Base-by-base conservation (phyloP, 2,888 invertebrate genomes). In the Dyspetes luteomarginatus region DNA sequence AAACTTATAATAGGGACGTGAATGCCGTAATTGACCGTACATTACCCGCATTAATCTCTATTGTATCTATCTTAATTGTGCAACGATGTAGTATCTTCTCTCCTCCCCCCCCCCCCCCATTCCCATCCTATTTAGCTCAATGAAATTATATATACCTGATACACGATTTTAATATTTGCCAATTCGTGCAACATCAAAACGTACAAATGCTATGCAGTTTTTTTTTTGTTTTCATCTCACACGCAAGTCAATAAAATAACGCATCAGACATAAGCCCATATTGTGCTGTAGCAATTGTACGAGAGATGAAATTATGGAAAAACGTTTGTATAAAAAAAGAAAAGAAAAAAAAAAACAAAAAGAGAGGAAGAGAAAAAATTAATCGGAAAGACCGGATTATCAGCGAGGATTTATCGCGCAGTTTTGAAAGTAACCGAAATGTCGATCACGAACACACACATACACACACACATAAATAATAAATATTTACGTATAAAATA, bases 171-270 rank as follows among this genome's bases (percentile, higher is more conserved):
- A 80, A 65, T 48, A 60, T 78, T 62, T 62, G 65, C 71, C 67
- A 67, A 71, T 17, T 64, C 77, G 52, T 64, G 41, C 58, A 79
- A 65, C 56, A 82, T 72, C 75, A 79, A n/a, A n/a, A 76, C 75
- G 75, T 82, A 76, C 75, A 76, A 82, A 76, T 52, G 67, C 69
- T 67, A 4, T 72, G 67, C 68, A 19, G 26, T 56, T 56, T 17
- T 28, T 55, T 58, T 4, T 12, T 62, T 72, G 7, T 5, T 62
- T 41, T 41, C 69, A 67, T 74, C 45, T 65, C 56, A 74, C 64
- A 77, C 71, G 72, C 76, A 76, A 82, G 79, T 82, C 79, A 79
- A 79, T 82, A 68, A 55, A 81, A 71, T 43, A 56, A 72, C 50
- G 68, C 72, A 73, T n/a, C n/a, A n/a, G n/a, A n/a, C 26, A 19